Evolutionary conservation across 2,888 invertebrate species (phyloP).

Genomic region (Aleiodes testaceus): DNA sequence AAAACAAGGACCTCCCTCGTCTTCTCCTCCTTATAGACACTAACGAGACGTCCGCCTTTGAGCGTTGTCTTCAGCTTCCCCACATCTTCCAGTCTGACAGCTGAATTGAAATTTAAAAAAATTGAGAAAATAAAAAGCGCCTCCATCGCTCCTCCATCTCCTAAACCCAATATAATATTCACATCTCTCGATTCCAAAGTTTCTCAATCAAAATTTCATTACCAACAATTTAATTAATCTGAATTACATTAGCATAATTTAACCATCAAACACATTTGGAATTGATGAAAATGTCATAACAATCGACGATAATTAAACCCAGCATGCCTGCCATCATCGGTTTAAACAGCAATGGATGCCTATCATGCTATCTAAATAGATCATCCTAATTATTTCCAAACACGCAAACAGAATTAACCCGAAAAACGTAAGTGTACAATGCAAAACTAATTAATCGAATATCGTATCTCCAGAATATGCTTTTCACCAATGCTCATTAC

Average conservation of each 20-base stretch:
- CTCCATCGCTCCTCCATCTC: background rate
- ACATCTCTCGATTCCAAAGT: background rate
- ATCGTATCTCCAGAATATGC: background rate
- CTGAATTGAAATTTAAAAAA: slow-evolving; percentile 20
- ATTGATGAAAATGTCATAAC: background rate
- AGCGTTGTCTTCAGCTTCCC: slow-evolving; percentile 14
- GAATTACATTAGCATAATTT: no score
- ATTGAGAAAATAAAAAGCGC: background rate
- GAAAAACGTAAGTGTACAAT: no score
- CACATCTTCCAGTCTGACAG: slow-evolving; percentile 14
- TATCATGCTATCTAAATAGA: background rate
- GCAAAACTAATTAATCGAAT: no score
- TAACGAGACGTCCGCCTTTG: slow-evolving; percentile 29
- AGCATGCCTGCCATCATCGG: background rate
- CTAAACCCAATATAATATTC: background rate
- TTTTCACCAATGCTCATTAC: slow-evolving; percentile 50
- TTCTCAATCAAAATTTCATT: no score
- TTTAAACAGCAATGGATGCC: background rate
- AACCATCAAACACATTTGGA: no score
- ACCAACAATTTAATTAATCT: background rate
- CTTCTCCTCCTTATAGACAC: slow-evolving; percentile 11
- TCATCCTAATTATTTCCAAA: background rate
- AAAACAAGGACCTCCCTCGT: slow-evolving; percentile 17
- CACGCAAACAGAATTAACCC: background rate
- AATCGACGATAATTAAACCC: background rate